phyloP scores from a whole-genome alignment of 1,140 invertebrate species.

The Mesaphorura yosii region DNA sequence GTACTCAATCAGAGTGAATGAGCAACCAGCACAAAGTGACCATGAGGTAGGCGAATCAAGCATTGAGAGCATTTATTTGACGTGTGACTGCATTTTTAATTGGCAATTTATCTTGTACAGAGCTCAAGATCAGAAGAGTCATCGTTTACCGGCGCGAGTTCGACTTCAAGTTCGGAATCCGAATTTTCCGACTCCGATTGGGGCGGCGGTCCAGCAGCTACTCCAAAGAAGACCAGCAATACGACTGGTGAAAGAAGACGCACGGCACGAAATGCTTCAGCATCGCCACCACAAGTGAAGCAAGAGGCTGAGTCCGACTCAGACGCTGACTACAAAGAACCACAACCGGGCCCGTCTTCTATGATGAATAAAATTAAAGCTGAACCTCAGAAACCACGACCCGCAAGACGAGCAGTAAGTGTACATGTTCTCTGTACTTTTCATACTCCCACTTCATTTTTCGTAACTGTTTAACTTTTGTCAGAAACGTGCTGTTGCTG shows the following conservation, averaged over 20 bases:
- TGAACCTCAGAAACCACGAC: slow-evolving; percentile 6
- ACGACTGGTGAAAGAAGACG: slow-evolving; percentile 1
- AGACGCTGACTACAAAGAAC: slow-evolving; percentile 19
- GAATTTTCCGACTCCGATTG: slow-evolving; percentile 24
- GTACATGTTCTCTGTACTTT: too few species aligned
- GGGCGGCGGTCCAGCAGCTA: slow-evolving; percentile 8
- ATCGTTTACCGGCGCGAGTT: too few species aligned
- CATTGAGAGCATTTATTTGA: neutral
- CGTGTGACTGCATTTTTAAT: neutral
- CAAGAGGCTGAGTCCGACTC: slow-evolving; percentile 20
- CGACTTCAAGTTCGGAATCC: slow-evolving; percentile 17
- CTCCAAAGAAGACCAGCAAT: slow-evolving; percentile 3
- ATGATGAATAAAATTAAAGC: slow-evolving; percentile 4
- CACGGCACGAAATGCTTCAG: slow-evolving; percentile 1
- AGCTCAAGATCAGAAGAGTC: slow-evolving; percentile 7
- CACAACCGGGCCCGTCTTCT: slow-evolving; percentile 24
- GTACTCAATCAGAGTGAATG: neutral
- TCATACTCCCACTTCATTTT: too few species aligned
- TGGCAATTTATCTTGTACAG: neutral
- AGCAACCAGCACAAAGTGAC: neutral
- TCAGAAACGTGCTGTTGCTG: slow-evolving; percentile 16
- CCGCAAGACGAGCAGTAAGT: slow-evolving; percentile 20
- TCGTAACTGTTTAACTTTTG: neutral
- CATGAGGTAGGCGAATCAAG: neutral
- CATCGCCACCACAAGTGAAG: slow-evolving; percentile 12